Evolutionary conservation across 1,140 invertebrate species (phyloP), one percentile per base, ranked within the genome.

Genomic region (Brachionus calyciflorus): DNA sequence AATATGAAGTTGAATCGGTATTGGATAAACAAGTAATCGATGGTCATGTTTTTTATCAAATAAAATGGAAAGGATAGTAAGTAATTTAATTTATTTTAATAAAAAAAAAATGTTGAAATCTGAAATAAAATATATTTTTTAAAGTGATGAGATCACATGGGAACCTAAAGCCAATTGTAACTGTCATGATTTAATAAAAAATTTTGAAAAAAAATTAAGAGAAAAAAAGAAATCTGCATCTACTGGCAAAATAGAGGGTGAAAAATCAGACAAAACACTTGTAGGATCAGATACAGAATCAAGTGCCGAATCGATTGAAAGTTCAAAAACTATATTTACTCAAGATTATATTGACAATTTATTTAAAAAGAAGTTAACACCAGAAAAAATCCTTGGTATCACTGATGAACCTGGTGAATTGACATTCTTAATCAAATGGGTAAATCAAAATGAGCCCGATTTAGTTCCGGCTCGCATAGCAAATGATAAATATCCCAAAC

Each of bases 351-450:
- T 75, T 82, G 78, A 94, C 93, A 12, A 96, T 96, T 86, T 93
- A 95, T 80, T 87, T 93, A 80, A 91, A 91, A 9, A 44, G 10
- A 65, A 65, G 24, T 85, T 96, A 6, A 91, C 94, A 70, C 92
- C 94, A 5, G 93, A 96, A 80, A 91, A 92, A 83, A 96, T 97
- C 76, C 92, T 97, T 81, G 94, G 92, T 28, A 94, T 94, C 7
- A 96, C 94, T 78, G 94, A 97, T 83, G 60, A 65, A 41, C 60
- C 60, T 9, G 60, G 94, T 0, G 92, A 96, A 83, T 84, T 98
- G 0, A 95, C 96, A 92, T 96, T 97, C 83, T 86, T 98, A 0
- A 95, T 98, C 90, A 97, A 97, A 84, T 98, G 94, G 93, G 93
- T 94, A 84, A 92, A 93, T 65, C 93, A 91, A 9, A 93, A 96